A percentile compares a stretch with the other conserved stretches of the same genome.
Evolutionary conservation across 2,797 vertebrate genomes (phyloP).

Genomic region (Antennarius maculatus): DNA sequence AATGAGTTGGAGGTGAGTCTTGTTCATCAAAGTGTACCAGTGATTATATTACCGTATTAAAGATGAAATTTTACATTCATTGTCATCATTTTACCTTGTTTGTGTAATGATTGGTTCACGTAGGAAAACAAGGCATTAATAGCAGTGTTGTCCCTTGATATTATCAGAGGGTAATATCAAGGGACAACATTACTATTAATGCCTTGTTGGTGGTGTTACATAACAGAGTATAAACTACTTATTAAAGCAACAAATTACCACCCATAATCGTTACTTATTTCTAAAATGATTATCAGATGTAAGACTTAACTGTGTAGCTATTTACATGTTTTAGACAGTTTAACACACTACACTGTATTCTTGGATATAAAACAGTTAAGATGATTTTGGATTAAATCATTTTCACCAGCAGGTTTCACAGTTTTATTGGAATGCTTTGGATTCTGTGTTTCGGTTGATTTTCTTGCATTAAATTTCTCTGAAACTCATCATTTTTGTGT

Average conservation of each 20-base stretch:
- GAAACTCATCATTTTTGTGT: slow-evolving; percentile 4
- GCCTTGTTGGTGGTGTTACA: background rate
- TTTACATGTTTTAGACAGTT: slow-evolving; percentile 2
- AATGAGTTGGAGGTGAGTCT: slow-evolving; percentile 94
- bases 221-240: background rate
- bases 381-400: background rate
- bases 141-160: too few species aligned
- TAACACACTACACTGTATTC: background rate
- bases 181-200: slow-evolving; percentile 5
- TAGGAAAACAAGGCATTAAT: background rate
- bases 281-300: background rate
- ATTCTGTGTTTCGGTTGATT: background rate
- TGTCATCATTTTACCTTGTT: background rate
- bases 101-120: background rate
- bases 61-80: background rate
- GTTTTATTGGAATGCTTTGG: slow-evolving; percentile 1
- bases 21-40: background rate
- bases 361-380: background rate
- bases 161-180: background rate
- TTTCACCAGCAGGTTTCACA: background rate
- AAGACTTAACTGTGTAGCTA: background rate
- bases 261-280: background rate
- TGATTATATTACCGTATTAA: slow-evolving; percentile 8
- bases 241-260: background rate
- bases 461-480: background rate